Evolutionary conservation across 2,797 vertebrate genomes (phyloP).

Genomic region (Enteromius anoplus): DNA sequence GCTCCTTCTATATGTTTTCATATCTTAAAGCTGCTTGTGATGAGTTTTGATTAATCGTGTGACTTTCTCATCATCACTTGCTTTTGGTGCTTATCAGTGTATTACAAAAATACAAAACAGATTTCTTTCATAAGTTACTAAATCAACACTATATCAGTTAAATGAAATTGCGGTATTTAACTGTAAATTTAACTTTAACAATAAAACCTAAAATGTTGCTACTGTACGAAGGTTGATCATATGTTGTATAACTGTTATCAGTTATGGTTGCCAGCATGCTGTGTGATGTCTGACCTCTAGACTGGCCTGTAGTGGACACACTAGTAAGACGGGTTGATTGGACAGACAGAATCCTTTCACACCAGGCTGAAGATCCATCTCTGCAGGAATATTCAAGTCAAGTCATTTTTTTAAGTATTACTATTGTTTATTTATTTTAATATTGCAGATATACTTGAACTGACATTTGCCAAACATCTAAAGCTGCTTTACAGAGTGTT

Average conservation of each 20-base stretch:
- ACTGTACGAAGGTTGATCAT: background rate
- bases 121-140: too few relatives aligned
- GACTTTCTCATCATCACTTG: too few relatives aligned
- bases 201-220: too few relatives aligned
- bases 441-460: background rate
- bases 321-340: slow-evolving; percentile 90
- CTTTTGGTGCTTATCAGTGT: too few relatives aligned
- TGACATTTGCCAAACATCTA: background rate
- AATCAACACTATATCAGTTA: too few relatives aligned
- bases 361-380: slow-evolving; percentile 82
- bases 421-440: background rate
- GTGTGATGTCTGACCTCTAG: slow-evolving; percentile 84
- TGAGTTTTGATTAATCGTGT: too few relatives aligned
- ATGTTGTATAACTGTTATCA: background rate
- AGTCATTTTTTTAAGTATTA: background rate
- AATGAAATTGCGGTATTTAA: too few relatives aligned
- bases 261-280: background rate
- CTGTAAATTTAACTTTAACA: too few relatives aligned
- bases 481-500: background rate
- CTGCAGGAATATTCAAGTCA: slow-evolving; percentile 59
- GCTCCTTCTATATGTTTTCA: too few relatives aligned
- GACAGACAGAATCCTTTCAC: slow-evolving; percentile 89
- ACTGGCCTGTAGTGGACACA: slow-evolving; percentile 91
- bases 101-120: too few relatives aligned
- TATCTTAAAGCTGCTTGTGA: too few relatives aligned